A percentile compares a stretch with the other conserved stretches of the same genome.
Evolutionary conservation across 53 echinoderm and acorn worm genomes (phyloP).

Genomic region (Luidia sarsii): DNA sequence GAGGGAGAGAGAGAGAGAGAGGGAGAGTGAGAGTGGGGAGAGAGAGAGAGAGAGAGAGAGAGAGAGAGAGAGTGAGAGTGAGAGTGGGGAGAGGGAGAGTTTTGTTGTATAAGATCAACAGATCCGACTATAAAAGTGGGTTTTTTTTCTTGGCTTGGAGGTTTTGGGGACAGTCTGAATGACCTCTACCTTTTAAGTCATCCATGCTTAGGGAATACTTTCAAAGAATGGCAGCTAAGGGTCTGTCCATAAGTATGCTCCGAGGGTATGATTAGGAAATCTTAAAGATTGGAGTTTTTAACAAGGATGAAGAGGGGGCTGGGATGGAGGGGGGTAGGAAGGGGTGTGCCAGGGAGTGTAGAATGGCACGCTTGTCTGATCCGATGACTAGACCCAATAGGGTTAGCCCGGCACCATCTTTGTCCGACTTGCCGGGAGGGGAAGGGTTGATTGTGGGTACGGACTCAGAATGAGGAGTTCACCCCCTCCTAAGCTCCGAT

Average conservation of each 20-base stretch:
- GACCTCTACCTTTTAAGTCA: neutral
- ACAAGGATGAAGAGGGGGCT: neutral
- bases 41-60: too few species aligned
- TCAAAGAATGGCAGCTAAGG: conserved; percentile 2
- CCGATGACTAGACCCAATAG: neutral
- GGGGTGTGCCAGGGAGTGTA: neutral
- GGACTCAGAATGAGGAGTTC: neutral
- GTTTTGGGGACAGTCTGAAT: too few species aligned
- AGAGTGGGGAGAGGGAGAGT: too few species aligned
- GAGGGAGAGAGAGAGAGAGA: too few species aligned
- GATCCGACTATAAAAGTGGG: too few species aligned
- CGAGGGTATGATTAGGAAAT: conserved; percentile 12
- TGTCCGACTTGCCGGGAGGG: neutral
- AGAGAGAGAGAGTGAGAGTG: too few species aligned
- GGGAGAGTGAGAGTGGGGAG: too few species aligned
- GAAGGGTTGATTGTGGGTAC: neutral
- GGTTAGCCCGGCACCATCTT: too few species aligned
- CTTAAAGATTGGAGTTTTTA: too few species aligned
- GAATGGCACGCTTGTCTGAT: neutral
- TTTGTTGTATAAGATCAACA: too few species aligned
- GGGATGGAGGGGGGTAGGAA: neutral
- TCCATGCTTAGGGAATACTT: conserved; percentile 9
- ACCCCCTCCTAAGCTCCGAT: conserved; percentile 12
- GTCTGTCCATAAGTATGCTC: conserved; percentile 2
- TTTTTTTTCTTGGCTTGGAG: too few species aligned